Conservation (phyloP, 2,888 invertebrate genomes). For the Melipona bicolor region DNA sequence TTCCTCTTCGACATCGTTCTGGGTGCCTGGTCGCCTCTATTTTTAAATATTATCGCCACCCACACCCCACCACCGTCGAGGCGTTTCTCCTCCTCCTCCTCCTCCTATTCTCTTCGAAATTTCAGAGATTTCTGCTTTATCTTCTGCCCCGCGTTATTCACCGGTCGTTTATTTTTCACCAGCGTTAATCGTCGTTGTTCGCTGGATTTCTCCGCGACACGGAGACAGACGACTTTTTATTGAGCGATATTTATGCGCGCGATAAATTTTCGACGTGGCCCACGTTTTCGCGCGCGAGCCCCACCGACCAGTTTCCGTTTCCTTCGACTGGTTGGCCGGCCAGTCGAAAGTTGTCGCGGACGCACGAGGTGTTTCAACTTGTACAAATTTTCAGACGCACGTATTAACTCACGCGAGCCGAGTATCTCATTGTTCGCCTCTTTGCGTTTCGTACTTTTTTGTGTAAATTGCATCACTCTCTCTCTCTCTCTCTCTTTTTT, state of each 20-base stretch:
- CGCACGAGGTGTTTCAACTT: background rate
- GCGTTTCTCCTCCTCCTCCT: background rate
- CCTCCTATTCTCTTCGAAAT: conserved; percentile 33
- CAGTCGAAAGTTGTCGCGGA: background rate
- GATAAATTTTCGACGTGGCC: background rate
- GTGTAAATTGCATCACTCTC: background rate
- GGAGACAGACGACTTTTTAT: conserved; percentile 1
- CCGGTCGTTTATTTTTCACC: conserved; percentile 47
- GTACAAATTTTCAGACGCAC: background rate
- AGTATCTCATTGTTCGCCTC: background rate
- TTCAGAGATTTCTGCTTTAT: conserved; percentile 48
- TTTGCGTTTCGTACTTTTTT: background rate
- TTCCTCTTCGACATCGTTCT: conserved; percentile 40
- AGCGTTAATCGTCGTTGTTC: conserved; percentile 31
- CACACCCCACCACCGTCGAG: conserved; percentile 22
- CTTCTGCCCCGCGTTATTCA: conserved; percentile 44
- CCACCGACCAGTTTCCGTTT: background rate
- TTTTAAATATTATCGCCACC: conserved; percentile 70
- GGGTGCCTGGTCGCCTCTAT: conserved; percentile 57
- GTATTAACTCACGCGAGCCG: background rate
- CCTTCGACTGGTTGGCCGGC: background rate
- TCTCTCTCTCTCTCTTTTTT: too few species aligned
- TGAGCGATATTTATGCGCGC: conserved; percentile 23
- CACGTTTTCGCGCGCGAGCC: background rate
- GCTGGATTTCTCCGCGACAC: background rate